A percentile compares a stretch with the other conserved stretches of the same genome.
phyloP scores from a whole-genome alignment of 2,113 vertebrate species.

The Heteronetta atricapilla region DNA sequence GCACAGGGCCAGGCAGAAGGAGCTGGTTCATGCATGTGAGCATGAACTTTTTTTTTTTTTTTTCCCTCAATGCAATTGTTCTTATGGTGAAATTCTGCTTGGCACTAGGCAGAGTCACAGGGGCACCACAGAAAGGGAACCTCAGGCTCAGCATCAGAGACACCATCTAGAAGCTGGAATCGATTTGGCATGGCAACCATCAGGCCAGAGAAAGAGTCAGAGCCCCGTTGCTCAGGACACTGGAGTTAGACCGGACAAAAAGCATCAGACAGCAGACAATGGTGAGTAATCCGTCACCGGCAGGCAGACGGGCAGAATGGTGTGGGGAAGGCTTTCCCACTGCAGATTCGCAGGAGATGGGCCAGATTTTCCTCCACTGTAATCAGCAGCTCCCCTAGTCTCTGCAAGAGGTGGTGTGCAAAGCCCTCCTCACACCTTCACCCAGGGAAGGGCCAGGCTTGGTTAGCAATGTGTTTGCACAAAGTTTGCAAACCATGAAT shows the following conservation, averaged over 20 bases:
- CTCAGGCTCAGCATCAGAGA: background rate
- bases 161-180: background rate
- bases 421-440: constrained; percentile 12
- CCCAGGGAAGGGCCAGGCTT: background rate
- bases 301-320: background rate
- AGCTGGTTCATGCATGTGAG: background rate
- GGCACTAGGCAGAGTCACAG: background rate
- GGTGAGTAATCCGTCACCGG: background rate
- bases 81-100: background rate
- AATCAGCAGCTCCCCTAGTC: background rate
- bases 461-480: background rate
- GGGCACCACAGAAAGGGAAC: background rate
- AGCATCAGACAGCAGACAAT: background rate
- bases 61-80: background rate
- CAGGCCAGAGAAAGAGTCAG: background rate
- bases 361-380: background rate
- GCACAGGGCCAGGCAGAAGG: accelerated
- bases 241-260: background rate
- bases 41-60: background rate
- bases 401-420: background rate
- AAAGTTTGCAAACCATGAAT: background rate
- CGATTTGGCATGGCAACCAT: background rate
- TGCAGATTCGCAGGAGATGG: background rate
- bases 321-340: background rate
- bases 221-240: background rate